Evolutionary conservation across 2,888 invertebrate genomes (phyloP).

Genomic region (Andrena hattorfiana): DNA sequence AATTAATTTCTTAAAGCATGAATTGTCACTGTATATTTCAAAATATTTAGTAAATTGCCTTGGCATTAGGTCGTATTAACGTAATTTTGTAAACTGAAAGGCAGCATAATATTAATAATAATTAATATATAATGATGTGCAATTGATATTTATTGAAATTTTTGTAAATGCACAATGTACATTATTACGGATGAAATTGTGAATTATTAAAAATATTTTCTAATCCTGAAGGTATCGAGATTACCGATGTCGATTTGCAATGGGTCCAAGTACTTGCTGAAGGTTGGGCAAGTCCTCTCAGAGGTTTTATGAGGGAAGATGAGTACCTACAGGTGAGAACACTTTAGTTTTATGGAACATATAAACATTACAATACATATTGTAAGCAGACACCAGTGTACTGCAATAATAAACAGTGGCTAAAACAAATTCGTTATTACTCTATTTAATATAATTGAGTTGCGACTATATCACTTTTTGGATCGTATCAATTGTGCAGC

Average conservation of each 20-base stretch:
- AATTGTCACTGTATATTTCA: neutral
- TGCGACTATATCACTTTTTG: too few relatives aligned
- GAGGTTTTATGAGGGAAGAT: constrained; percentile 98
- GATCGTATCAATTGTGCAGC: too few relatives aligned
- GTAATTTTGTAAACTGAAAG: neutral
- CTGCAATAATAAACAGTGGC: too few relatives aligned
- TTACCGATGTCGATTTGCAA: constrained; percentile 94
- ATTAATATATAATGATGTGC: too few relatives aligned
- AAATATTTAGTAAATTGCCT: neutral
- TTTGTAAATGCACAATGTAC: too few relatives aligned
- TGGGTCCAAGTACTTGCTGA: constrained; percentile 98
- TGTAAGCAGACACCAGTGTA: too few relatives aligned
- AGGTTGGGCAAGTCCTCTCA: constrained; percentile 98
- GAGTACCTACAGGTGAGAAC: constrained; percentile 92
- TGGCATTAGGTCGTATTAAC: neutral
- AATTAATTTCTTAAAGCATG: neutral
- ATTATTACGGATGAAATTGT: too few relatives aligned
- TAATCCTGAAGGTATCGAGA: constrained; percentile 89
- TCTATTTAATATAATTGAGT: too few relatives aligned
- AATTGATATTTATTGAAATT: too few relatives aligned
- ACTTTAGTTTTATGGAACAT: neutral
- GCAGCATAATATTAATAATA: too few relatives aligned
- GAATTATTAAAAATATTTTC: constrained; percentile 70
- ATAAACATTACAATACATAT: neutral
- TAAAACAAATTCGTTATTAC: too few relatives aligned